These are phyloP conservation scores for Alligator sinensis DNA, from an alignment of 2,113 vertebrate species.

Conservation along the genomic window DNA sequence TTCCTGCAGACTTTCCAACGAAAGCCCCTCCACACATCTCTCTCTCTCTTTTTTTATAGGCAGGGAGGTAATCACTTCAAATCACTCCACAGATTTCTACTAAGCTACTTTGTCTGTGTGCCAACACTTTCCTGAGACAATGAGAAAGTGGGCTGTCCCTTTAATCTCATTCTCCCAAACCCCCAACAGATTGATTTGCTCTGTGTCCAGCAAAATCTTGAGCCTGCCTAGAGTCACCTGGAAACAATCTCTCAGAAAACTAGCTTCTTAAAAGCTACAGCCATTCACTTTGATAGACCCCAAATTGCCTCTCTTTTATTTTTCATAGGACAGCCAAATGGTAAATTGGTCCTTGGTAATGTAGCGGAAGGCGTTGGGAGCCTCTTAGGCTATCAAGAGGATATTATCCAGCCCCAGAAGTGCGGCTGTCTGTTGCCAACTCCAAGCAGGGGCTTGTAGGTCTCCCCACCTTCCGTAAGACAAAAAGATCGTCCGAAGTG, in stretches of 20 bases:
- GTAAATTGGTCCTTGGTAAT: slow-evolving; percentile 80
- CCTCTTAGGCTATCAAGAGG: slow-evolving; percentile 75
- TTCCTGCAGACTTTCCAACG: slow-evolving; percentile 16
- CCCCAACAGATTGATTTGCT: neutral
- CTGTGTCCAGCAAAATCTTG: neutral
- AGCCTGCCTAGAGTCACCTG: slow-evolving; percentile 77
- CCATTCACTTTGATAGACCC: slow-evolving; percentile 85
- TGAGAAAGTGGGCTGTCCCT: neutral
- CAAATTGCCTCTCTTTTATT: slow-evolving; percentile 69
- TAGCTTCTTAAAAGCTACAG: slow-evolving; percentile 85
- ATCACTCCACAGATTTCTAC: neutral
- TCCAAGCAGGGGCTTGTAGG: neutral
- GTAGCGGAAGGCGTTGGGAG: slow-evolving; percentile 11
- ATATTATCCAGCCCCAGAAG: slow-evolving; percentile 75
- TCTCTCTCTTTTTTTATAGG: neutral
- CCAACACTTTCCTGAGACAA: neutral
- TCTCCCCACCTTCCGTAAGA: neutral
- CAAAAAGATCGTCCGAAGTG: neutral
- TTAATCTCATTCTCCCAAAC: neutral
- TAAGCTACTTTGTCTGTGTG: neutral
- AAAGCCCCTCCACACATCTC: neutral
- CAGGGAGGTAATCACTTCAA: neutral
- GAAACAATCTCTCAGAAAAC: slow-evolving; percentile 87
- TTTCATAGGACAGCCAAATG: slow-evolving; percentile 65
- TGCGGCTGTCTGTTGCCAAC: neutral